Evolutionary conservation across 1,140 invertebrate genomes (phyloP).

Genomic region (Theocolax elegans): DNA sequence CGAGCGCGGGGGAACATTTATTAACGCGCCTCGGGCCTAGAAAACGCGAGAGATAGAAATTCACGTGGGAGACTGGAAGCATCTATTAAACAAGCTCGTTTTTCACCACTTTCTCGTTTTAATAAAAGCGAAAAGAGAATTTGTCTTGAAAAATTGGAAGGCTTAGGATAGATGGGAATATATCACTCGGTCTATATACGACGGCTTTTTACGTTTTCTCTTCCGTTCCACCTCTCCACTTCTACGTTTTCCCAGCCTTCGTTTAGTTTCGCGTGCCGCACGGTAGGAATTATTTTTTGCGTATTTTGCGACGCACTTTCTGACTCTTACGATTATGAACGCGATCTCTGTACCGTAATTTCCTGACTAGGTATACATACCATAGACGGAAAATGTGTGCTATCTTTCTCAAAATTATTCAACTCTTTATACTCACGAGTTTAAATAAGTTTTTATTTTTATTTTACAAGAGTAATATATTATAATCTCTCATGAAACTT

Average conservation of each 20-base stretch:
- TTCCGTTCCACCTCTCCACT: neutral
- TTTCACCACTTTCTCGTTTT: slow-evolving; percentile 20
- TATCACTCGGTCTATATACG: slow-evolving; percentile 1
- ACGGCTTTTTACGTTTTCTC: neutral
- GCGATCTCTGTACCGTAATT: too few relatives aligned
- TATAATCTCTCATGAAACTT: too few relatives aligned
- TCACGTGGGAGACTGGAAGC: neutral
- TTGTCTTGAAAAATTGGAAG: slow-evolving; percentile 33
- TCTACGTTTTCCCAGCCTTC: neutral
- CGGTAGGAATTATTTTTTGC: slow-evolving; percentile 4
- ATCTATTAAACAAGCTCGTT: slow-evolving; percentile 31
- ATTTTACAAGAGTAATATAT: too few relatives aligned
- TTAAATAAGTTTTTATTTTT: too few relatives aligned
- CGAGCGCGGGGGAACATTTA: slow-evolving; percentile 14
- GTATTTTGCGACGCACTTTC: too few relatives aligned
- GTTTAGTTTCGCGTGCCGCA: neutral
- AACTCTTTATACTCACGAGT: too few relatives aligned
- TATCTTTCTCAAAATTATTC: too few relatives aligned
- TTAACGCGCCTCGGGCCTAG: too few relatives aligned
- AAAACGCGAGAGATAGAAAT: slow-evolving; percentile 4
- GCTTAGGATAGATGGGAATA: slow-evolving; percentile 21
- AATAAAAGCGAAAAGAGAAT: slow-evolving; percentile 26
- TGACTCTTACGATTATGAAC: too few relatives aligned
- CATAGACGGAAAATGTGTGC: too few relatives aligned
- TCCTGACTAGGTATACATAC: too few relatives aligned